These are phyloP conservation scores for Scelioninae gen. 1 DNA, from an alignment of 2,888 invertebrate genomes.

Conservation along the genomic window DNA sequence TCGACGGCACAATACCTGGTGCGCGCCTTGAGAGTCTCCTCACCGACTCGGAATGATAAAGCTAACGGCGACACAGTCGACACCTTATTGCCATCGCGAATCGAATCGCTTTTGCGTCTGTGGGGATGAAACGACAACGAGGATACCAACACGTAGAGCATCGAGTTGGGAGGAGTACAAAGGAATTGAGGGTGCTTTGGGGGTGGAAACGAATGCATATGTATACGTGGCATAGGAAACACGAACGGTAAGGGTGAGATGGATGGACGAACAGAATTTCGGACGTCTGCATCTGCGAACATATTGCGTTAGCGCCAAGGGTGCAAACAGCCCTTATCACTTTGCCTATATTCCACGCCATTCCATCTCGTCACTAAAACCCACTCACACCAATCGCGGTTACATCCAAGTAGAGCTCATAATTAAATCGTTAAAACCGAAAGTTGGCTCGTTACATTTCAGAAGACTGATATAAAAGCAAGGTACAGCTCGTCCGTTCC, in stretches of 20 bases:
- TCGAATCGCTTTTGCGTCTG: slow-evolving; percentile 67
- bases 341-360: slow-evolving; percentile 31
- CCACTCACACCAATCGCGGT: slow-evolving; percentile 3
- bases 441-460: slow-evolving; percentile 76
- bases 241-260: slow-evolving; percentile 49
- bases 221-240: slow-evolving; percentile 66
- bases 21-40: slow-evolving; percentile 60
- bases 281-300: slow-evolving; percentile 73
- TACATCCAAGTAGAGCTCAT: slow-evolving; percentile 78
- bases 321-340: slow-evolving; percentile 80
- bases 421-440: slow-evolving; percentile 81
- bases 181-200: slow-evolving; percentile 19
- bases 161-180: slow-evolving; percentile 45
- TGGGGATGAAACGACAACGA: slow-evolving; percentile 26
- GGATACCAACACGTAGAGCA: slow-evolving; percentile 2
- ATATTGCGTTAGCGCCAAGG: slow-evolving; percentile 82
- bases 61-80: slow-evolving; percentile 69
- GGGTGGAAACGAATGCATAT: slow-evolving; percentile 70
- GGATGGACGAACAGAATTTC: slow-evolving; percentile 62
- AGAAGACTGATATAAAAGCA: slow-evolving; percentile 60
- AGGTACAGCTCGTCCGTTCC: slow-evolving; percentile 29
- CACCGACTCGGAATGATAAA: slow-evolving; percentile 59
- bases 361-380: slow-evolving; percentile 52
- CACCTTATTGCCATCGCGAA: slow-evolving; percentile 76
- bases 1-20: slow-evolving; percentile 66